Percentiles rank a stretch among this genome's conserved stretches.
Evolutionary conservation across 2,888 invertebrate genomes (phyloP).

Genomic region (Drosophila buzzatii): DNA sequence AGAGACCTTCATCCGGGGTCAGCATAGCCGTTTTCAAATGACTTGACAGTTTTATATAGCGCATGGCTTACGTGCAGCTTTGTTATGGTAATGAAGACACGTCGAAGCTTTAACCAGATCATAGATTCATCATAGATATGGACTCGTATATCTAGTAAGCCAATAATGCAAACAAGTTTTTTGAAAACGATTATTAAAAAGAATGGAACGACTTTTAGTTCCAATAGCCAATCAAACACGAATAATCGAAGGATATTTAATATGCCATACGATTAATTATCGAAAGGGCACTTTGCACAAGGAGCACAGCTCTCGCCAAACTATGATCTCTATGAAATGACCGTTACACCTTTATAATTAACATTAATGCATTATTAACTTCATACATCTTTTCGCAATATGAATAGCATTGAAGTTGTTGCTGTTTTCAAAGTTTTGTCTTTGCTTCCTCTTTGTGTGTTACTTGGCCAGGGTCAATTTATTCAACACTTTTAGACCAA

Average conservation of each 20-base stretch:
- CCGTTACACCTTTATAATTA: neutral
- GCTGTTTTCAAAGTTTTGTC: slow-evolving; percentile 11
- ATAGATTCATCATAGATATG: neutral
- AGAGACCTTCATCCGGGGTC: slow-evolving; percentile 71
- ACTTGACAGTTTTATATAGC: slow-evolving; percentile 53
- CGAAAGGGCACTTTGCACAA: neutral
- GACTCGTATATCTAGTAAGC: neutral
- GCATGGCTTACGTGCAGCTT: slow-evolving; percentile 56
- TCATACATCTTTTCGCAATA: slow-evolving; percentile 13
- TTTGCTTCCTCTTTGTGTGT: slow-evolving; percentile 51
- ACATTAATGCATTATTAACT: slow-evolving; percentile 15
- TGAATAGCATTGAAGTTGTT: slow-evolving; percentile 15
- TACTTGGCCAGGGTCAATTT: slow-evolving; percentile 73
- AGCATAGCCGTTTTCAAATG: slow-evolving; percentile 55
- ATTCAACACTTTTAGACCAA: slow-evolving; percentile 43
- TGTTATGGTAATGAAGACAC: slow-evolving; percentile 47
- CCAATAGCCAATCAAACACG: neutral
- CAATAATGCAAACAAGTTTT: neutral
- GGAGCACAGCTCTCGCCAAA: neutral
- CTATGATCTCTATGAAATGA: neutral
- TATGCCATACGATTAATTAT: neutral
- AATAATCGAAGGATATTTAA: neutral
- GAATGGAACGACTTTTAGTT: neutral
- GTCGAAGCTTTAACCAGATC: slow-evolving; percentile 19
- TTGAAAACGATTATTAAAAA: neutral